Evolutionary conservation across 2,888 invertebrate genomes (phyloP).

Genomic region (Clanis bilineata): DNA sequence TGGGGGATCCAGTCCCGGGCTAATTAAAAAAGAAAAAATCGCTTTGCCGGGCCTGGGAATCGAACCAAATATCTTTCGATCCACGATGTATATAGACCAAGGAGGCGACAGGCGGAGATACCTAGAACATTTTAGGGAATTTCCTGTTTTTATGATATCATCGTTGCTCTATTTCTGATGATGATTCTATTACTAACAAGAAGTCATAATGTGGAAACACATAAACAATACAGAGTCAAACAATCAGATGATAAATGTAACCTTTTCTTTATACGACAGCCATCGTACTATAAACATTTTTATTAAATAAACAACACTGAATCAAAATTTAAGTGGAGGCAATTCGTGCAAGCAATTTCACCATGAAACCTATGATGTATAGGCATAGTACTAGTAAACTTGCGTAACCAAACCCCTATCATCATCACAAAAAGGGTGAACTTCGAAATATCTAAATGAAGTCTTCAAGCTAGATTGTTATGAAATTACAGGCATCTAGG

Average conservation of each 20-base stretch:
- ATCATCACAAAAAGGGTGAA: slow-evolving; percentile 37
- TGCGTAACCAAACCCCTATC: slow-evolving; percentile 3
- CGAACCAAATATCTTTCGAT: no score
- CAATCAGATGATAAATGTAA: background rate
- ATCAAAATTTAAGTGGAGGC: background rate
- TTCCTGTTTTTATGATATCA: background rate
- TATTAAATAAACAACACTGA: background rate
- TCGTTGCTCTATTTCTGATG: background rate
- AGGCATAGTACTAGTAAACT: background rate
- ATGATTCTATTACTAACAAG: background rate
- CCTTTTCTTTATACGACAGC: background rate
- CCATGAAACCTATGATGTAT: background rate
- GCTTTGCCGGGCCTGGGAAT: no score
- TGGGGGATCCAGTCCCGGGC: no score
- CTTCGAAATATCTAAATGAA: slow-evolving; percentile 62
- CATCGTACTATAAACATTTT: background rate
- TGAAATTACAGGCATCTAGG: slow-evolving; percentile 74
- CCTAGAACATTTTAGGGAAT: background rate
- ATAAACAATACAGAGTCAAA: background rate
- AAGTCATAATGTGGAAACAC: background rate
- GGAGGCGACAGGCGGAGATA: no score
- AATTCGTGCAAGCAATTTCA: background rate
- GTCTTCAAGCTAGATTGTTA: slow-evolving; percentile 66
- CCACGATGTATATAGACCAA: no score
- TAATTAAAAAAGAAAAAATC: no score